Evolutionary conservation across 2,797 vertebrate species (phyloP), one percentile per base, ranked within the genome.

Genomic region (Pseudochaenichthys georgianus): DNA sequence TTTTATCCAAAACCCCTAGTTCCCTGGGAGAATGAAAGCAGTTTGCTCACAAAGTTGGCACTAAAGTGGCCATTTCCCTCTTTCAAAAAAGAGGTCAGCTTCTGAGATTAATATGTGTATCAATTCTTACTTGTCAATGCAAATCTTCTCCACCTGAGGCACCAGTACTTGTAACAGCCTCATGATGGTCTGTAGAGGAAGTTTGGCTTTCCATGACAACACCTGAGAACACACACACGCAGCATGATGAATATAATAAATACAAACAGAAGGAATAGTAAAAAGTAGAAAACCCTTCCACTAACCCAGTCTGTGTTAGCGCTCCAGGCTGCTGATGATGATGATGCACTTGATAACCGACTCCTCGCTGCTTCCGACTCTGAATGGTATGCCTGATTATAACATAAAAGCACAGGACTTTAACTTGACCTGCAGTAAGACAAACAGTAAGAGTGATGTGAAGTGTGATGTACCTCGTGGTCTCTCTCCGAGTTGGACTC

Each of bases 81-180:
- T 28, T 28, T 28, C 5, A 28, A 28, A 28, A 28, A 28, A 28
- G 28, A 3, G 15, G 4, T 28, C 28, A 28, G 28, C 28, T 28
- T 28, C 28, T 28, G 28, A 19, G 12, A 38, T 68, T n/a, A 23
- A 38, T 66, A 38, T 5, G 15, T 1, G 15, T 0, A 0, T 6
- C 0, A 5, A 23, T 46, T 75, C 96, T 93, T 90, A 99, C 98
- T 99, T 99, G 94, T 99, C 98, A 19, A 99, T 99, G 92, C 98
- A 99, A 85, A 99, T 99, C 93, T 99, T 99, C 92, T 99, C 98
- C 92, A 99, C 98, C 87, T 99, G 98, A 46, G 98, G 98, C 0
- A 99, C 98, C 82, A 99, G 93, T 8, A 99, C 98, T 80, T 99
- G 98, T 9, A 99, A 90, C 60, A 99, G 94, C 21, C 98, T 67